A percentile compares a stretch with the other conserved stretches of the same genome.
Conservation (phyloP, 2,797 vertebrate genomes). For the Acanthopagrus latus region DNA sequence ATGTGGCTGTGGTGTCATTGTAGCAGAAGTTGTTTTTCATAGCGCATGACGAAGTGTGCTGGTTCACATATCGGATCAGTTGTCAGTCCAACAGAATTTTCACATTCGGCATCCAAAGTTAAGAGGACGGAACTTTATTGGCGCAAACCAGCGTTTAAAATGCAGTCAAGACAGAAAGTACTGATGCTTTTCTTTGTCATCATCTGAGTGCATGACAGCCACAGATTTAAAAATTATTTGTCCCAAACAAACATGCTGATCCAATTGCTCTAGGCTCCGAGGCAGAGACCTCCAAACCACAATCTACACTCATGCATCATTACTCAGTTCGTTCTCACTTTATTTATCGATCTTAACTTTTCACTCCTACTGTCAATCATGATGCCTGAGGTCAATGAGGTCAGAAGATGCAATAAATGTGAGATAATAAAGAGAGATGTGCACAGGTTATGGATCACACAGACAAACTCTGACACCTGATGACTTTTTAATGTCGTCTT, state of each 20-base stretch:
- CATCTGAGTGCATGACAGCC: constrained; percentile 34
- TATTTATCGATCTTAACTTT: constrained; percentile 57
- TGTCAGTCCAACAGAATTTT: constrained; percentile 25
- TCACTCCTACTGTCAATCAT: constrained; percentile 60
- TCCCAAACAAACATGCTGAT: constrained; percentile 66
- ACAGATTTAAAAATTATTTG: constrained; percentile 26
- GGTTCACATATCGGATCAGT: constrained; percentile 31
- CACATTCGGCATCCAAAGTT: constrained; percentile 17
- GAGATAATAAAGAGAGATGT: neutral
- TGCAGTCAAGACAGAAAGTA: neutral
- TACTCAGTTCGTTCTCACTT: constrained; percentile 27
- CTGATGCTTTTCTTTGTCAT: constrained; percentile 33
- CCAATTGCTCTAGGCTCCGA: constrained; percentile 40
- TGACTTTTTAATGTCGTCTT: neutral
- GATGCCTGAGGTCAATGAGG: constrained; percentile 41
- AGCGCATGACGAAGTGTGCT: constrained; percentile 25
- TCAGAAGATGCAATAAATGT: constrained; percentile 63
- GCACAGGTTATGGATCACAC: constrained; percentile 42
- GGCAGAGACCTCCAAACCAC: constrained; percentile 45
- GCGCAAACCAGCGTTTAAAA: constrained; percentile 32
- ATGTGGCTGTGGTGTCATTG: constrained; percentile 51
- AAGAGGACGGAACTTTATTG: constrained; percentile 24
- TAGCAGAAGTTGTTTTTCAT: constrained; percentile 49
- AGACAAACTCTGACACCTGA: constrained; percentile 16
- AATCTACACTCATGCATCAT: constrained; percentile 54